Conservation (phyloP, 1,140 invertebrate genomes). For the Drosophila teissieri region DNA sequence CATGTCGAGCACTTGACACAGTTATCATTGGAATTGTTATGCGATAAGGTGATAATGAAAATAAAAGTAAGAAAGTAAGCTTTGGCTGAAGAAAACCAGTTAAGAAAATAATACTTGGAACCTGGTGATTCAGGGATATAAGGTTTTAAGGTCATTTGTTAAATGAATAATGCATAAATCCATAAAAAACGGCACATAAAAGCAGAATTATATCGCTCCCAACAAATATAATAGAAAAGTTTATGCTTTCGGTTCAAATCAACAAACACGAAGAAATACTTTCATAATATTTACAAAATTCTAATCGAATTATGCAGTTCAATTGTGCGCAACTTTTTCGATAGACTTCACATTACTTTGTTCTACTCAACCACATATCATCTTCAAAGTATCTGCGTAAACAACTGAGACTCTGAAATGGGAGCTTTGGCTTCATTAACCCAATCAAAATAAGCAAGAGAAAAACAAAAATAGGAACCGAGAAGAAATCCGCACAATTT, state of each 20-base stretch:
- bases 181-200: too few species aligned
- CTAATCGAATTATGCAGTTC: not conserved
- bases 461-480: slow-evolving; percentile 27
- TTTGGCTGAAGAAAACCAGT: not conserved
- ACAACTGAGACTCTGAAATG: not conserved
- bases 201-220: not conserved
- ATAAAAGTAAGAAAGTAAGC: slow-evolving; percentile 3
- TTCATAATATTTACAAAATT: not conserved
- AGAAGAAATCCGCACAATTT: slow-evolving; percentile 35
- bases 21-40: slow-evolving; percentile 36
- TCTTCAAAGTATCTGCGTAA: slow-evolving; percentile 23
- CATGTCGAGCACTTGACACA: slow-evolving; percentile 46
- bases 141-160: too few species aligned
- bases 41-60: slow-evolving; percentile 17
- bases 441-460: slow-evolving; percentile 17
- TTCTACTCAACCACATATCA: slow-evolving; percentile 11
- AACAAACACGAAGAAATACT: not conserved
- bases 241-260: too few species aligned
- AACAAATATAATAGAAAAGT: too few species aligned
- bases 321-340: slow-evolving; percentile 12
- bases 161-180: too few species aligned
- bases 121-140: not conserved
- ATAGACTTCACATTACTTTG: slow-evolving; percentile 8
- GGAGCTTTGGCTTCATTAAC: slow-evolving; percentile 25
- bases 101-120: not conserved